These are phyloP conservation scores for Tragelaphus scriptus DNA, from an alignment of 2,113 vertebrate genomes.

Conservation along the genomic window DNA sequence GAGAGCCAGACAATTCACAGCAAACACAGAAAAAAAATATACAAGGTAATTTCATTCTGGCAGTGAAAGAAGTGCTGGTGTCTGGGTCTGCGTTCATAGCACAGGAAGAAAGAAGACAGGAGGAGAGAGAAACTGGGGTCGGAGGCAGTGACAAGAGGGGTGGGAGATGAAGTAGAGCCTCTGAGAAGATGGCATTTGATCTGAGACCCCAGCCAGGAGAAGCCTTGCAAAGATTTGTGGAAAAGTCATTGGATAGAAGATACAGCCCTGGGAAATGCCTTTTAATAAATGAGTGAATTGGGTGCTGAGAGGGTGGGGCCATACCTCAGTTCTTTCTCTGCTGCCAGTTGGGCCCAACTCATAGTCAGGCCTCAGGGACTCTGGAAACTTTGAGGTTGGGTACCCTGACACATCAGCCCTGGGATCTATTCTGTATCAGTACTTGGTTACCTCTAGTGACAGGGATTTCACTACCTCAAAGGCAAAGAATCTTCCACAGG, in stretches of 20 bases:
- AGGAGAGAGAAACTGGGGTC: neutral
- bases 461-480: neutral
- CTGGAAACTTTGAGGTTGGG: neutral
- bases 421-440: neutral
- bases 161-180: neutral
- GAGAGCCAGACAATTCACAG: constrained; percentile 9
- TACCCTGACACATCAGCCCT: neutral
- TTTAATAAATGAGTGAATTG: neutral
- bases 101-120: neutral
- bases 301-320: neutral
- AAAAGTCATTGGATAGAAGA: neutral
- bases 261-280: neutral
- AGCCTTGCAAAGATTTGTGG: neutral
- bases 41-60: neutral
- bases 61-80: neutral
- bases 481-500: neutral
- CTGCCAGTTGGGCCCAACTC: neutral
- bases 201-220: neutral
- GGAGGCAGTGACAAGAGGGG: fast-evolving
- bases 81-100: neutral
- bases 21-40: neutral
- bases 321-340: neutral
- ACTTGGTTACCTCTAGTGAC: neutral
- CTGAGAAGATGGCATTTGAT: neutral
- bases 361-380: neutral